Conservation (phyloP, 2,888 invertebrate species). For the Panorpa germanica region DNA sequence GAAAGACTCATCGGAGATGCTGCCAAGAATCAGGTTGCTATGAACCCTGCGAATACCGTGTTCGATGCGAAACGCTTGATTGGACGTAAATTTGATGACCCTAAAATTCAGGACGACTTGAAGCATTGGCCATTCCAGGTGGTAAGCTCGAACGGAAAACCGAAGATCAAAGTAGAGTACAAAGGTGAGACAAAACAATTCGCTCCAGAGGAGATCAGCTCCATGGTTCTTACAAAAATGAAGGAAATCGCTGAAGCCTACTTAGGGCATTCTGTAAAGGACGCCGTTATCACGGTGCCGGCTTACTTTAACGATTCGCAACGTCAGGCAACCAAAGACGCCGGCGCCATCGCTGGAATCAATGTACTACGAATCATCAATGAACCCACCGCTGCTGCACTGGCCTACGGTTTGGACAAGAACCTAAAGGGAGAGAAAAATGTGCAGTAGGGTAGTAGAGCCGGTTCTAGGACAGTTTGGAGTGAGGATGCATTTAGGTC, state of each 20-base stretch:
- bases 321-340: conserved; percentile 76
- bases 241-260: conserved; percentile 60
- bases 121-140: conserved; percentile 61
- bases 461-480: no score
- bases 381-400: conserved; percentile 76
- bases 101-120: conserved; percentile 48
- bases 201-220: conserved; percentile 68
- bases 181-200: conserved; percentile 58
- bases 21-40: conserved; percentile 49
- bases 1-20: conserved; percentile 50
- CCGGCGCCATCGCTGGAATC: conserved; percentile 65
- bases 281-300: conserved; percentile 70
- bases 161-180: conserved; percentile 54
- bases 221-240: conserved; percentile 75
- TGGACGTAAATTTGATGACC: conserved; percentile 50
- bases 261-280: conserved; percentile 48
- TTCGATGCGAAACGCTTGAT: conserved; percentile 57
- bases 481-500: no score
- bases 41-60: conserved; percentile 56
- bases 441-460: no score
- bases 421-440: conserved; percentile 54
- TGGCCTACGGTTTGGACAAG: conserved; percentile 69
- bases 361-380: conserved; percentile 81
- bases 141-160: conserved; percentile 44
- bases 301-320: conserved; percentile 72